Conservation (phyloP, 2,113 vertebrate genomes). For the Scytalopus superciliaris region DNA sequence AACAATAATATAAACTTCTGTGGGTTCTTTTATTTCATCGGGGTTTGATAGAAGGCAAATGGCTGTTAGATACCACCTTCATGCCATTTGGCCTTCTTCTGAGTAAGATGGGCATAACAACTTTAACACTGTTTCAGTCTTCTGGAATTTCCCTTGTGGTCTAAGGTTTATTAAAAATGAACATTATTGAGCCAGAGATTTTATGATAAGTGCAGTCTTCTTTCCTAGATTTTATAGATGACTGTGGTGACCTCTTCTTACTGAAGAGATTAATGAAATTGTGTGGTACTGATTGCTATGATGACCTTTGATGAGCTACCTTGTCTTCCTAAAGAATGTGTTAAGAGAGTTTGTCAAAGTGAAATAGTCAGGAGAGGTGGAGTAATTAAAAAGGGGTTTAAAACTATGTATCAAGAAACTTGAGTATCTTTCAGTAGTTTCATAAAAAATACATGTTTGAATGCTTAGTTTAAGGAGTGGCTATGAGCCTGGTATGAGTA, state of each 20-base stretch:
- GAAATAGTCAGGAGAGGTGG: not conserved
- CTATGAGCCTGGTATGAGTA: not conserved
- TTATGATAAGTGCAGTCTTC: conserved; percentile 6
- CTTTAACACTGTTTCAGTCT: not conserved
- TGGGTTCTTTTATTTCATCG: not conserved
- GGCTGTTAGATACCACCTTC: not conserved
- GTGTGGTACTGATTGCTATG: not conserved
- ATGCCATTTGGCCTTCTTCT: not conserved
- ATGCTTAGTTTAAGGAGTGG: not conserved
- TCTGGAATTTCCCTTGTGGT: conserved; percentile 39
- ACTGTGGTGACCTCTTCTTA: not conserved
- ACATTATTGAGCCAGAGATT: not conserved
- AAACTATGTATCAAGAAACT: not conserved
- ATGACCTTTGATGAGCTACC: conserved; percentile 25
- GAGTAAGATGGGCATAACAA: not conserved
- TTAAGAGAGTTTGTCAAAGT: not conserved
- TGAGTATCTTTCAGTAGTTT: not conserved
- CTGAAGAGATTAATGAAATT: conserved; percentile 16
- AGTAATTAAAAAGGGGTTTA: not conserved
- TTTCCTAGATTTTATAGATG: conserved; percentile 20
- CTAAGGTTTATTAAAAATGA: conserved; percentile 47
- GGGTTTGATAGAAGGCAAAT: not conserved
- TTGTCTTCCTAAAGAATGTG: not conserved
- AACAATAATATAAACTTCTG: not conserved
- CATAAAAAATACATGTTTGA: not conserved